Evolutionary conservation across 1,140 invertebrate species (phyloP).

Genomic region (Drosophila repletoides): DNA sequence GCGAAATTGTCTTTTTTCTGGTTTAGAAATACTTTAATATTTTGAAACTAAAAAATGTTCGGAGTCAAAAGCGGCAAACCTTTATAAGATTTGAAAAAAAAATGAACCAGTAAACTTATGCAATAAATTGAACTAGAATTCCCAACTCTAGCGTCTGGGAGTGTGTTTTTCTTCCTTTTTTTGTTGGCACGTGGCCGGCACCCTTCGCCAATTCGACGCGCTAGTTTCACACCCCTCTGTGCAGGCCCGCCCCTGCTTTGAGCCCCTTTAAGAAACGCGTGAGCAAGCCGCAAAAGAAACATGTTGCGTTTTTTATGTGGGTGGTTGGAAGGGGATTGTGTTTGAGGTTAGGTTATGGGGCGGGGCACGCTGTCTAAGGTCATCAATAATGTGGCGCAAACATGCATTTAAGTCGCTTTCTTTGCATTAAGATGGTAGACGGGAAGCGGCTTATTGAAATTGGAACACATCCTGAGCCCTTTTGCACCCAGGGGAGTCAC

Average conservation of each 20-base stretch:
- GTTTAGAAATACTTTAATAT: no score
- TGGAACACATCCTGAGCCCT: slow-evolving; percentile 46
- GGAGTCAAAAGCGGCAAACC: no score
- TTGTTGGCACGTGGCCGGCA: slow-evolving; percentile 44
- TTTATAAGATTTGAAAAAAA: no score
- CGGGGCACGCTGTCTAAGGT: slow-evolving; percentile 28
- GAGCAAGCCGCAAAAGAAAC: slow-evolving; percentile 49
- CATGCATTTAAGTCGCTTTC: slow-evolving; percentile 59
- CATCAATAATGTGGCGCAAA: slow-evolving; percentile 62
- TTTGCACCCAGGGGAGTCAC: slow-evolving; percentile 49
- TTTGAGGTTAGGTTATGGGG: no score
- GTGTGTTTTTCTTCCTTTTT: slow-evolving; percentile 3
- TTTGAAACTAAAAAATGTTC: no score
- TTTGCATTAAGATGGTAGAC: slow-evolving; percentile 55
- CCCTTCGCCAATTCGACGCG: slow-evolving; percentile 55
- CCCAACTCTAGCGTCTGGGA: no score
- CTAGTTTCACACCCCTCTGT: slow-evolving; percentile 60
- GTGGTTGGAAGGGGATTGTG: slow-evolving; percentile 1
- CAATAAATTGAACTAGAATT: no score
- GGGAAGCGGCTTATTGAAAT: slow-evolving; percentile 58
- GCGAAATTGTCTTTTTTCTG: no score
- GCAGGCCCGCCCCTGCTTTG: background rate
- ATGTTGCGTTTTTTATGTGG: slow-evolving; percentile 58
- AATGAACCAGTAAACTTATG: no score
- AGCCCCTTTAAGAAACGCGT: slow-evolving; percentile 17